Evolutionary conservation across 2,888 invertebrate species (phyloP), one percentile per base, ranked within the genome.

Genomic region (Acronicta alni): DNA sequence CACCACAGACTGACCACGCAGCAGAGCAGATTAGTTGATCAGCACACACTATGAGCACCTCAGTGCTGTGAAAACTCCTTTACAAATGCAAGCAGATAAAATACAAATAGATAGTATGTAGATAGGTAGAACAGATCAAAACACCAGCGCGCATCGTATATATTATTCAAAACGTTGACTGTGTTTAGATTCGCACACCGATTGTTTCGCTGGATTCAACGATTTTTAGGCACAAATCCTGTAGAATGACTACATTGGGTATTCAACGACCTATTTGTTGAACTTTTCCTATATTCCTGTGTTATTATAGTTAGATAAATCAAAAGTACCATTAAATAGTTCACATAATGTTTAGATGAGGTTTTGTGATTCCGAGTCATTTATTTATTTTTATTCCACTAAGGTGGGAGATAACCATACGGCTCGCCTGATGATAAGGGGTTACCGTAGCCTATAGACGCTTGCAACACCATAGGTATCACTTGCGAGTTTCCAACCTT

Each of bases 161-260:
- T 74, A 70, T 73, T 67, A 75, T 75, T 77, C 74, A 75, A 64
- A 64, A 66, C 58, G 70, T 67, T 59, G 72, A 55, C 68, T 60
- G 49, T 55, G 63, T 67, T 75, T 72, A 72, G 67, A 67, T 57
- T 43, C 57, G 57, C 52, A 60, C 56, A 45, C 47, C 53, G 63
- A 63, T 77, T 71, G 65, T 74, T 61, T 58, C 46, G 14, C 42
- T 48, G 52, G 32, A 71, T 57, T 56, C 60, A 60, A 48, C 30
- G 23, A 59, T 56, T 60, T 56, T 48, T 44, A 55, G 53, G 44
- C 54, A 18, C 44, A 54, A 65, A 74, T 57, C 37, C 52, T 44
- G 44, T 51, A 47, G 43, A 48, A 65, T 56, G 23, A 55, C 54
- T 47, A 30, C 44, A 74, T 68, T 61, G 43, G 43, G 54, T 55